A percentile compares a stretch with the other conserved stretches of the same genome.
Evolutionary conservation across 2,888 invertebrate genomes (phyloP).

Genomic region (Drosophila yooni): DNA sequence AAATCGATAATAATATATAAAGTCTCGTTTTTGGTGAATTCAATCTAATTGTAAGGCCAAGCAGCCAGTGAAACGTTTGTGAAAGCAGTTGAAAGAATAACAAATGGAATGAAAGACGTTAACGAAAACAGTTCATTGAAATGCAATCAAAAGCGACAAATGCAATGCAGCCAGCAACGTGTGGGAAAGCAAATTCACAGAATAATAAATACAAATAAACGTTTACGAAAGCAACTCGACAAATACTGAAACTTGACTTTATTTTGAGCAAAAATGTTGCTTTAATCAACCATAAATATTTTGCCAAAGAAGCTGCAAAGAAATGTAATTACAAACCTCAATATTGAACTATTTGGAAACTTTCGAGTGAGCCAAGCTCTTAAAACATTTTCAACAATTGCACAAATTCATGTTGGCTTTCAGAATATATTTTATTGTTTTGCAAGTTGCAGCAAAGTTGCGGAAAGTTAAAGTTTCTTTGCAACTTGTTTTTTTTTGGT

Average conservation of each 20-base stretch:
- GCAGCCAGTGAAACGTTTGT: neutral
- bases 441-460: neutral
- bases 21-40: neutral
- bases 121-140: neutral
- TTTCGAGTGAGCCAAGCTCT: neutral
- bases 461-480: slow-evolving; percentile 8
- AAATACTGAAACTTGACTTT: neutral
- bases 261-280: neutral
- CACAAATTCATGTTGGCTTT: neutral
- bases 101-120: neutral
- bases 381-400: neutral
- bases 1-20: no score
- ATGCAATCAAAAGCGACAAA: neutral
- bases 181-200: neutral
- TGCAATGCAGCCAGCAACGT: slow-evolving; percentile 1
- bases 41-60: no score
- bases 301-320: neutral
- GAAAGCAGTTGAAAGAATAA: neutral
- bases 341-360: neutral
- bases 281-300: no score
- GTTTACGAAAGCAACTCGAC: slow-evolving; percentile 2
- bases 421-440: neutral
- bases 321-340: neutral
- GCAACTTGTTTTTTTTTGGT: neutral
- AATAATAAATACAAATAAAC: neutral